Evolutionary conservation across 2,888 invertebrate genomes (phyloP), one percentile per base, ranked within the genome.

Genomic region (Diploptera punctata): DNA sequence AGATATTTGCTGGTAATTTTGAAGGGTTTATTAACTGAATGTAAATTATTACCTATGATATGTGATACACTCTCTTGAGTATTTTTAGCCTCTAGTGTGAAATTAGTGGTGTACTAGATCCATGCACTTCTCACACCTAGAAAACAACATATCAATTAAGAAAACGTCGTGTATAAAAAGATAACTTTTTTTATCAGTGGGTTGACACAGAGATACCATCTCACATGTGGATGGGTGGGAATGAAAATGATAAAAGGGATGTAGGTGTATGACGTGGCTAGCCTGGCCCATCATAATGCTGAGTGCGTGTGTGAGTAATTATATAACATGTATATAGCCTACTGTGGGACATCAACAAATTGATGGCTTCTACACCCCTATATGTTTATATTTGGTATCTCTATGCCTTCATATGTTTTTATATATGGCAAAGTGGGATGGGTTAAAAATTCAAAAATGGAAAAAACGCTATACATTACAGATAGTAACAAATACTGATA

Each of bases 361-460:
- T 65, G 65, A 65, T 47, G 65, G 18, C 65, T 65, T 47, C 29
- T 65, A 38, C 44, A 26, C 38, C 26, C n/a, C 65, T 47, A 65
- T 65, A 65, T 65, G 47, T 65, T 65, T 65, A 65, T 47, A 65
- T 65, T 65, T 65, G 26, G 57, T 29, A 57, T 31, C 29, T 57
- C 16, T 29, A 57, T 29, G 57, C 57, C 57, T 57, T 3, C 57
- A 31, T 29, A 29, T 57, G 26, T 57, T 57, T 57, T 57, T 57
- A 57, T 57, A 31, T 29, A n/a, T 57, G 16, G 3, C 9, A 47
- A 47, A 21, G 19, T 24, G 16, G 21, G 18, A 18, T 13, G 18
- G 3, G 52, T 52, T 18, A 24, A 31, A 57, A 31, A 57, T 57
- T 57, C 29, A 57, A 16, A 57, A 29, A 5, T n/a, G 57, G 9